Evolutionary conservation across 2,113 vertebrate genomes (phyloP), one percentile per base, ranked within the genome.

Genomic region (Mixornis gularis): DNA sequence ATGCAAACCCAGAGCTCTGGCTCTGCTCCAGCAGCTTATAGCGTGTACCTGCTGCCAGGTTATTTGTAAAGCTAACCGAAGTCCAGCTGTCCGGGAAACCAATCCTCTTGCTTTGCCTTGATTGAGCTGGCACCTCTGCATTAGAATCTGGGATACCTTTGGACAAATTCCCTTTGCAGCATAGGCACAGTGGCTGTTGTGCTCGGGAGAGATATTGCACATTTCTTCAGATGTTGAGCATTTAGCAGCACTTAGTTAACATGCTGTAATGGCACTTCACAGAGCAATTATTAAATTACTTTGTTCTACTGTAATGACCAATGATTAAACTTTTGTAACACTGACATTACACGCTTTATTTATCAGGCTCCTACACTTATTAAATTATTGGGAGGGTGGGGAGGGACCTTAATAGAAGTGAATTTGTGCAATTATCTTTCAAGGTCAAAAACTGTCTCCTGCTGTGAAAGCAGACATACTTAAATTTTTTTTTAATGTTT

Each of bases 261-360:
- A 82, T 87, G 81, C 90, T 40, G 29, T 79, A 77, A 85, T 62
- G 17, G 43, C 66, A 87, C n/a, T 91, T 85, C 68, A 83, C 41
- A 91, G 56, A 69, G n/a, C 59, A 85, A 91, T 94, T 94, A 94
- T 94, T 93, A 94, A 91, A 95, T 95, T 90, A 94, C 87, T 90
- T 86, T 88, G 52, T 93, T 92, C 93, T 88, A 86, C 64, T 48
- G 44, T 88, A 95, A 92, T 92, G 88, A 77, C 85, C 79, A 71
- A 56, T 78, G 63, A 90, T 94, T 95, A 95, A 87, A 87, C 59
- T 85, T 91, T 46, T 59, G n/a, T 92, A 78, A 91, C n/a, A 80
- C 82, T 83, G 71, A 85, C 79, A 88, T 94, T 90, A 63, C 90
- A 90, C 0, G 40, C 82, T 91, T 80, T 91, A 91, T 91, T 94